Percentiles rank a stretch among this genome's conserved stretches.
Evolutionary conservation across 2,797 vertebrate genomes (phyloP).

Genomic region (Hipposideros larvatus): DNA sequence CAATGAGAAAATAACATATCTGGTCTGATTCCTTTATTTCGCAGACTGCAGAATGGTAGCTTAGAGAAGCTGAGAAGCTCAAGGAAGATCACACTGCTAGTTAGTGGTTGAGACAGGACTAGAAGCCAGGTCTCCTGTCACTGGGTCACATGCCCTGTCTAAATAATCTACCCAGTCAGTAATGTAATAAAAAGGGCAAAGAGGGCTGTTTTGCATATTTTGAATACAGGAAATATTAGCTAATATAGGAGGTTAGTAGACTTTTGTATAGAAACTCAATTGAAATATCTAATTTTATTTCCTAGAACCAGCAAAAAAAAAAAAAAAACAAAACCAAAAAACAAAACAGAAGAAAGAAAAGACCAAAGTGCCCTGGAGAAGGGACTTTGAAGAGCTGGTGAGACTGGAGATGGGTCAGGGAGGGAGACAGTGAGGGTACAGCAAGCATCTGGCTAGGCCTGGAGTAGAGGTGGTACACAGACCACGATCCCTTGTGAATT

Average conservation of each 20-base stretch:
- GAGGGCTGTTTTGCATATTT: not conserved
- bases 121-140: not conserved
- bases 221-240: not conserved
- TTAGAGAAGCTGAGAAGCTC: not conserved
- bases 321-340: not conserved
- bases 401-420: not conserved
- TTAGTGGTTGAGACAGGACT: not conserved
- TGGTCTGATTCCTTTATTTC: not conserved
- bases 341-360: not conserved
- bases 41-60: not conserved
- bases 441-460: not conserved
- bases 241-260: not conserved
- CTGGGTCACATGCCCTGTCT: not conserved
- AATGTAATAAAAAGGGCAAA: not conserved
- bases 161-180: not conserved
- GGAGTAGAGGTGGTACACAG: not conserved
- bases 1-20: not conserved
- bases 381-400: not conserved
- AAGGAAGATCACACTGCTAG: not conserved
- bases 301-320: not conserved
- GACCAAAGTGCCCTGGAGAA: not conserved
- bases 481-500: not conserved
- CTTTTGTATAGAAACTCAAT: constrained; percentile 29
- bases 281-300: not conserved
- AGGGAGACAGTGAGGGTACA: not conserved